Evolutionary conservation across 2,797 vertebrate species (phyloP).

Genomic region (Pangasius djambal): DNA sequence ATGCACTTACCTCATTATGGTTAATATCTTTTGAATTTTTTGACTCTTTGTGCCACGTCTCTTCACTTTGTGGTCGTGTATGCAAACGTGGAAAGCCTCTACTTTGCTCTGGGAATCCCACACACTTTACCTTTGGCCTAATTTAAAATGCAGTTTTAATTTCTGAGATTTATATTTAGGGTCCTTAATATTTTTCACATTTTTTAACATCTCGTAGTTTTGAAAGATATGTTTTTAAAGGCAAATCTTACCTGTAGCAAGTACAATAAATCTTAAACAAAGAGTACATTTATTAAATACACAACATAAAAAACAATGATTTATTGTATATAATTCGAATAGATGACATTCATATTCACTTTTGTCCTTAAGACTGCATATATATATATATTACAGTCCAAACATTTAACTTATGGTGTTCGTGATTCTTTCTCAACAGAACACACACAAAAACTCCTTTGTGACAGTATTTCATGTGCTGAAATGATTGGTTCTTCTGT

Average conservation of each 20-base stretch:
- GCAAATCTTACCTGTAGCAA: neutral
- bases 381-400: neutral
- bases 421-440: constrained; percentile 18
- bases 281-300: neutral
- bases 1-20: neutral
- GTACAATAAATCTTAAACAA: neutral
- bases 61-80: neutral
- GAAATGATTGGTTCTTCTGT: neutral
- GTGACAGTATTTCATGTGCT: too few species aligned
- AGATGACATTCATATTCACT: neutral
- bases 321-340: neutral
- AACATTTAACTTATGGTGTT: constrained; percentile 30
- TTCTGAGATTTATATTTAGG: neutral
- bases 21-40: neutral
- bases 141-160: neutral
- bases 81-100: neutral
- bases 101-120: neutral
- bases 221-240: neutral
- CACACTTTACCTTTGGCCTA: neutral
- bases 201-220: neutral
- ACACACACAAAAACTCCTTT: too few species aligned
- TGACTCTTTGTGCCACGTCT: neutral
- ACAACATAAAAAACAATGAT: neutral
- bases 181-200: neutral
- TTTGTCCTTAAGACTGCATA: neutral